A percentile compares a stretch with the other conserved stretches of the same genome.
phyloP scores from a whole-genome alignment of 30 jellyfish, hydroid and myxozoan species.

The Sanderia malayensis region DNA sequence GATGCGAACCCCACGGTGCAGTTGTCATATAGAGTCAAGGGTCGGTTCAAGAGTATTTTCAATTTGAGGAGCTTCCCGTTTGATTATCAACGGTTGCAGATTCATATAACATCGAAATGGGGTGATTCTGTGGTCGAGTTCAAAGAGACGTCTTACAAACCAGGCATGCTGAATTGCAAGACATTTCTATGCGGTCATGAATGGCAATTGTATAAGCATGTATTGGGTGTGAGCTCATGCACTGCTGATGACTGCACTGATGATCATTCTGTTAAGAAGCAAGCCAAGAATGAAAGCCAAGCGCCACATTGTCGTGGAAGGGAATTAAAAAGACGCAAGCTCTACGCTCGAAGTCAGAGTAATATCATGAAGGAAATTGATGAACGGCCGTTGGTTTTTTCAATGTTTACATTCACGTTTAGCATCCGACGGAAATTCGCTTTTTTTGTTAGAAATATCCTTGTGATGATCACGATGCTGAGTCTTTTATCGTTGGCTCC shows the following conservation, averaged over 20 bases:
- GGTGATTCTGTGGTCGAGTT: slow-evolving; percentile 58
- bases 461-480: slow-evolving; percentile 65
- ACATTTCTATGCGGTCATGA: slow-evolving; percentile 58
- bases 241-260: slow-evolving; percentile 52
- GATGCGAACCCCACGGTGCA: slow-evolving; percentile 63
- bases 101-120: slow-evolving; percentile 75
- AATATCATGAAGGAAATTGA: slow-evolving; percentile 5
- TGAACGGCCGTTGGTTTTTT: slow-evolving; percentile 47
- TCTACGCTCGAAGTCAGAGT: neutral
- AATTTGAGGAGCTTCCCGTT: slow-evolving; percentile 73
- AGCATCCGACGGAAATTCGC: slow-evolving; percentile 68
- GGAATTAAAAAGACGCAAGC: neutral
- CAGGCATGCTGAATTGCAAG: slow-evolving; percentile 32
- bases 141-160: slow-evolving; percentile 40
- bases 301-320: slow-evolving; percentile 23
- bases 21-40: slow-evolving; percentile 78
- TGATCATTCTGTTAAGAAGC: slow-evolving; percentile 24
- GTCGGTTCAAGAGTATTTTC: slow-evolving; percentile 65
- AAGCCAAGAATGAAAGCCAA: neutral
- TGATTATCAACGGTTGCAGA: slow-evolving; percentile 67
- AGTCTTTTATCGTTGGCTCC: slow-evolving; percentile 64
- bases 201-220: slow-evolving; percentile 71
- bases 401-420: slow-evolving; percentile 61
- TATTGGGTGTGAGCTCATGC: slow-evolving; percentile 35
- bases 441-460: slow-evolving; percentile 55